Evolutionary conservation across 1,140 invertebrate genomes (phyloP), one percentile per base, ranked within the genome.

Genomic region (Drosophila melanica): DNA sequence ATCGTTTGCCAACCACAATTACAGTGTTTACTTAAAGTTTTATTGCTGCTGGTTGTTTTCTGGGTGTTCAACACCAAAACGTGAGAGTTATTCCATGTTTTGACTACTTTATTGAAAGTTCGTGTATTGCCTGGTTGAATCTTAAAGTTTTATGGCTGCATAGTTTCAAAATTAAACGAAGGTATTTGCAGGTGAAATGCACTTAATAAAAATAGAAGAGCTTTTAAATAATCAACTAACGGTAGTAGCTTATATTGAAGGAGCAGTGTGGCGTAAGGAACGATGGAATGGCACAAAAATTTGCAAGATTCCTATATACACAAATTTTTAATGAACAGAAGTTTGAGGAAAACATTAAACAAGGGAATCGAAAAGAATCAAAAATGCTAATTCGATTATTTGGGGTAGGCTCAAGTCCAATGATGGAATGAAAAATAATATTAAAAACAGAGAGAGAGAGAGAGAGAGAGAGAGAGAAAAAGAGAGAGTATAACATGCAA

Each of bases 1-100:
- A 68, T 68, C 68, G 74, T 59, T 68, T 45, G 57, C 54, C 57
- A 64, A 60, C 66, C 76, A 77, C 73, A 77, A 74, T 73, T 74
- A 64, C 51, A 39, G 47, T 73, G 69, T 70, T 79, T 79, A 62
- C 48, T 72, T 71, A 35, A 65, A 72, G 67, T 72, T 82, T 58
- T 63, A 65, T 66, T 75, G 45, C 37, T 35, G 10, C 18, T 45
- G 42, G 35, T 55, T 41, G 16, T 16, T 30, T 65, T 50, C 30
- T 20, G 41, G 33, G 48, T 55, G 41, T 70, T 55, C 16, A 53
- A 53, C 59, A 39, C 23, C 42, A 16, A 14, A 41, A 23, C 33
- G 7, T 60, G 41, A 35, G 23, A 69, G 33, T 60, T 62, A 35
- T 37, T 60, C 39, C 33, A 30, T 33, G 47, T 45, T 62, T 51